A percentile compares a stretch with the other conserved stretches of the same genome.
Evolutionary conservation across 1,140 invertebrate species (phyloP).

Genomic region (Scaptomyza montana): DNA sequence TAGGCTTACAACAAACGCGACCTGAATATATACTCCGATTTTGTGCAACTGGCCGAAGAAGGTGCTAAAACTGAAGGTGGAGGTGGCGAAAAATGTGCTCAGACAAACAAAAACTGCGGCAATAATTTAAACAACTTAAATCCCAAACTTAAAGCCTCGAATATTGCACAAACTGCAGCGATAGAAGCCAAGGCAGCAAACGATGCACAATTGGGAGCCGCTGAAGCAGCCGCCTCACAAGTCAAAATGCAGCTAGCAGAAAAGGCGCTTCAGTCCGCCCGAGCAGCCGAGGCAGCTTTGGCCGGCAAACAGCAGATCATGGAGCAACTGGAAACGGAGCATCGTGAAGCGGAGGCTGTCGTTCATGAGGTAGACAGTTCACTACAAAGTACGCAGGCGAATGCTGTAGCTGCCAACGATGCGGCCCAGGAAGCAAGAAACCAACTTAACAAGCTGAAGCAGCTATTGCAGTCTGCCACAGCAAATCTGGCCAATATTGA

Average conservation of each 20-base stretch:
- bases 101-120: background rate
- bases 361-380: slow-evolving; percentile 86
- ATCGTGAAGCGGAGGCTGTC: slow-evolving; percentile 86
- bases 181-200: slow-evolving; percentile 87
- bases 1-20: slow-evolving; percentile 43
- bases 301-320: slow-evolving; percentile 86
- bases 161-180: slow-evolving; percentile 86
- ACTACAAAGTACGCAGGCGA: slow-evolving; percentile 85
- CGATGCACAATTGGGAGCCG: slow-evolving; percentile 87
- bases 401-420: slow-evolving; percentile 85
- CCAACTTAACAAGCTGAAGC: slow-evolving; percentile 81
- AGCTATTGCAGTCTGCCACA: slow-evolving; percentile 80
- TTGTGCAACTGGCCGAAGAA: slow-evolving; percentile 13
- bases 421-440: slow-evolving; percentile 85
- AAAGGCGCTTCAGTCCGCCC: slow-evolving; percentile 87
- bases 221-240: slow-evolving; percentile 86
- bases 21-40: slow-evolving; percentile 7
- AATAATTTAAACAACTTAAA: background rate
- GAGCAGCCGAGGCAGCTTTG: slow-evolving; percentile 87
- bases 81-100: background rate
- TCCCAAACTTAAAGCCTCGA: slow-evolving; percentile 33
- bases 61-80: background rate
- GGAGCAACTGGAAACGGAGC: slow-evolving; percentile 85
- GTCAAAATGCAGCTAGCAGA: slow-evolving; percentile 88
- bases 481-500: slow-evolving; percentile 86